A percentile compares a stretch with the other conserved stretches of the same genome.
phyloP scores from a whole-genome alignment of 1,140 invertebrate genomes.

The Heliconius congener region DNA sequence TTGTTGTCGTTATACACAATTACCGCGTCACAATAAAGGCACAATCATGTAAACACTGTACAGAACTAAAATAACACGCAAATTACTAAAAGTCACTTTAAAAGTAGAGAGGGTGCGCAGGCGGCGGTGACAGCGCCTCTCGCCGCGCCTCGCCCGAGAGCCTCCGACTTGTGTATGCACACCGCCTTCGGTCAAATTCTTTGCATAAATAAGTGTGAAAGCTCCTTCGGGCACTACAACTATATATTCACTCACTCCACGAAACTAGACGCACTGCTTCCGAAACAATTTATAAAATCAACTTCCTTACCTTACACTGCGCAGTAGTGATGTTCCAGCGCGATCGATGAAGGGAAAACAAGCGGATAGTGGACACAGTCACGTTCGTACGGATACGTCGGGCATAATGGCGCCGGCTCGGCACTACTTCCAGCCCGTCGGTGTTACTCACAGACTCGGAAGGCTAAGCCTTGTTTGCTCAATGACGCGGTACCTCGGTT shows the following conservation, averaged over 20 bases:
- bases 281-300: conserved; percentile 63
- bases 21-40: conserved; percentile 57
- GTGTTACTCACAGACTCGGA: conserved; percentile 68
- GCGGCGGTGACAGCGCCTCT: conserved; percentile 70
- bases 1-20: conserved; percentile 45
- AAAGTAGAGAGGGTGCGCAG: conserved; percentile 63
- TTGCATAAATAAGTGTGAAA: conserved; percentile 80
- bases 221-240: conserved; percentile 52
- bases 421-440: conserved; percentile 64
- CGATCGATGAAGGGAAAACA: conserved; percentile 73
- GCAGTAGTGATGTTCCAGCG: conserved; percentile 74
- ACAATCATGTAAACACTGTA: conserved; percentile 65
- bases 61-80: conserved; percentile 47
- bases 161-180: conserved; percentile 70
- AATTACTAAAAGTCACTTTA: conserved; percentile 66
- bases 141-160: conserved; percentile 61
- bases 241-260: conserved; percentile 60
- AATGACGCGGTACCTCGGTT: conserved; percentile 59
- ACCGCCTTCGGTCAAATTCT: conserved; percentile 76
- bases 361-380: conserved; percentile 74
- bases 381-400: conserved; percentile 72
- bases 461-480: conserved; percentile 76
- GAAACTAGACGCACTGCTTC: conserved; percentile 63
- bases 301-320: conserved; percentile 78
- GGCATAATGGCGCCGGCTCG: conserved; percentile 73